A percentile compares a stretch with the other conserved stretches of the same genome.
phyloP scores from a whole-genome alignment of 2,113 vertebrate genomes.

The Camarhynchus parvulus region DNA sequence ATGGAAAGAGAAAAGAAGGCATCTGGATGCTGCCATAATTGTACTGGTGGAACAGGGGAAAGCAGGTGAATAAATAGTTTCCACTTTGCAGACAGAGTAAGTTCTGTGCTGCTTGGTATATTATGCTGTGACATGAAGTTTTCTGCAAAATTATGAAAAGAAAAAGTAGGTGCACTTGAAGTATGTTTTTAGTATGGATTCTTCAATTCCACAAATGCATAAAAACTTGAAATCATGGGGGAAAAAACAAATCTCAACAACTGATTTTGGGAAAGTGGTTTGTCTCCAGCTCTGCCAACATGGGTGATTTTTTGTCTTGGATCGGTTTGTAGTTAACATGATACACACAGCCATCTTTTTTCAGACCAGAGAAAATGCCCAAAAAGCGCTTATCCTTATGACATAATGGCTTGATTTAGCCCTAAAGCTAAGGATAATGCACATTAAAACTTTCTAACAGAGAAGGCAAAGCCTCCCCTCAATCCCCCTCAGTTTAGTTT shows the following conservation, averaged over 20 bases:
- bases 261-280: background rate
- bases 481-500: background rate
- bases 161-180: background rate
- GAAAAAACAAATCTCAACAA: background rate
- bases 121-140: background rate
- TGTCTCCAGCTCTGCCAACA: background rate
- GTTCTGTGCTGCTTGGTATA: rapidly evolving
- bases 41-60: background rate
- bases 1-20: background rate
- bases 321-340: background rate
- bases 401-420: background rate
- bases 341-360: rapidly evolving
- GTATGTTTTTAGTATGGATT: background rate
- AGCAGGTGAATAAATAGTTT: background rate
- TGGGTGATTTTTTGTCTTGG: rapidly evolving
- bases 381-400: background rate
- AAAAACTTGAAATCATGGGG: background rate
- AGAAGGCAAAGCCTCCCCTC: background rate
- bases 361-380: background rate
- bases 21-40: background rate
- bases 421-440: background rate
- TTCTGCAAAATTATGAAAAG: background rate
- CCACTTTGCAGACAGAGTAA: background rate
- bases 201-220: background rate
- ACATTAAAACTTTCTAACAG: background rate